These are phyloP conservation scores for Napeogenes sylphis DNA, from an alignment of 2,888 invertebrate genomes.

Conservation along the genomic window DNA sequence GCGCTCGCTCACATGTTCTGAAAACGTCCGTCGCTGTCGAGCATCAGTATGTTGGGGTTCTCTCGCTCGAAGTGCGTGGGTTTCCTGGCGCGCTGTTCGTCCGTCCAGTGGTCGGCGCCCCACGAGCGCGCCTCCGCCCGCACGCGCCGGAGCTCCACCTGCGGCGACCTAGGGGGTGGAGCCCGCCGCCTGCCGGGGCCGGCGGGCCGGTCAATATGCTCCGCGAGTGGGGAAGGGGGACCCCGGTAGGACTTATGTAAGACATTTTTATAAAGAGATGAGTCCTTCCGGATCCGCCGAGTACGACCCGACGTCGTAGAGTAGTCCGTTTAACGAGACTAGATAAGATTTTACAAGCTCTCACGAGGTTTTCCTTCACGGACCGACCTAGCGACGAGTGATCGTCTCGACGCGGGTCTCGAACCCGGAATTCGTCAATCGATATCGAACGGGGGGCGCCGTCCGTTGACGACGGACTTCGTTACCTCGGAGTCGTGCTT, in stretches of 20 bases:
- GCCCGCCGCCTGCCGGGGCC: neutral
- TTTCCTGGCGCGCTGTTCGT: constrained; percentile 82
- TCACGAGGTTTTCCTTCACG: constrained; percentile 55
- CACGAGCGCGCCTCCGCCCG: constrained; percentile 67
- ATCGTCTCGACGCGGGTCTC: too few species aligned
- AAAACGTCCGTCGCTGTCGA: constrained; percentile 85
- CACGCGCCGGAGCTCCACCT: neutral
- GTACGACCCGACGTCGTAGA: too few species aligned
- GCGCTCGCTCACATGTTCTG: constrained; percentile 80
- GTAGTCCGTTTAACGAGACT: too few species aligned
- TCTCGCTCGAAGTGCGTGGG: constrained; percentile 87
- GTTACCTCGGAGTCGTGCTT: constrained; percentile 85
- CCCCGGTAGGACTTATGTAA: too few species aligned
- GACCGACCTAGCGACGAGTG: constrained; percentile 65
- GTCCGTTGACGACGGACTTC: constrained; percentile 30
- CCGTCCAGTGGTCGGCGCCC: constrained; percentile 86
- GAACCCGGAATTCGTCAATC: constrained; percentile 64
- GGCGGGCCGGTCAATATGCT: too few species aligned
- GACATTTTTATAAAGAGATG: too few species aligned
- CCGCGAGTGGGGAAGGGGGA: too few species aligned
- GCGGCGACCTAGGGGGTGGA: neutral
- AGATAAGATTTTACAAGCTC: too few species aligned
- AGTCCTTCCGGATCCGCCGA: too few species aligned
- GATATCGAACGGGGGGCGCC: constrained; percentile 81
- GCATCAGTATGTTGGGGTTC: constrained; percentile 86